phyloP scores from a whole-genome alignment of 2,797 vertebrate genomes.

The Babyrousa celebensis region DNA sequence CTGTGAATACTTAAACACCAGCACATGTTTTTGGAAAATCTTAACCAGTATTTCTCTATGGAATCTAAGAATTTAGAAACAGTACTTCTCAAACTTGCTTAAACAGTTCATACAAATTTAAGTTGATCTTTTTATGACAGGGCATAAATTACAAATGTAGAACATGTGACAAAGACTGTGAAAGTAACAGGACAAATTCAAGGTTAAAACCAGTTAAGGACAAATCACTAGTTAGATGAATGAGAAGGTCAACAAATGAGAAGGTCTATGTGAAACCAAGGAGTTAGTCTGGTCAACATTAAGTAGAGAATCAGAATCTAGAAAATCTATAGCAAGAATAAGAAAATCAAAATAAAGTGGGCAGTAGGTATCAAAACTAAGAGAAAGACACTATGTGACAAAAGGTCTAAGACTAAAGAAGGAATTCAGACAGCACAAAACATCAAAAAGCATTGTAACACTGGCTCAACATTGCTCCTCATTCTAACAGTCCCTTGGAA shows the following conservation, averaged over 20 bases:
- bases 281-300: constrained; percentile 14
- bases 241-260: constrained; percentile 36
- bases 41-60: background rate
- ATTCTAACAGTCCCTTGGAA: background rate
- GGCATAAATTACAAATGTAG: constrained; percentile 56
- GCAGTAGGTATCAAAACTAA: constrained; percentile 18
- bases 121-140: background rate
- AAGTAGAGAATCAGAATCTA: background rate
- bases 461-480: background rate
- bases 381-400: background rate
- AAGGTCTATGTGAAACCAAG: constrained; percentile 25
- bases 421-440: background rate
- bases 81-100: constrained; percentile 50
- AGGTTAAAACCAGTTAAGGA: constrained; percentile 60
- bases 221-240: constrained; percentile 37
- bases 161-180: constrained; percentile 11
- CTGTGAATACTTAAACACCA: constrained; percentile 31
- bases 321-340: background rate
- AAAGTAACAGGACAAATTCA: constrained; percentile 63
- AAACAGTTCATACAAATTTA: constrained; percentile 16
- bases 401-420: constrained; percentile 26
- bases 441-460: constrained; percentile 28
- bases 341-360: constrained; percentile 35
- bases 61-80: constrained; percentile 46
- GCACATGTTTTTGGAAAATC: constrained; percentile 10